Percentiles rank a stretch among this genome's conserved stretches.
These are phyloP conservation scores for Epizoanthus illoricatus DNA, from an alignment of 92 coral and sea anemone genomes.

Conservation along the genomic window DNA sequence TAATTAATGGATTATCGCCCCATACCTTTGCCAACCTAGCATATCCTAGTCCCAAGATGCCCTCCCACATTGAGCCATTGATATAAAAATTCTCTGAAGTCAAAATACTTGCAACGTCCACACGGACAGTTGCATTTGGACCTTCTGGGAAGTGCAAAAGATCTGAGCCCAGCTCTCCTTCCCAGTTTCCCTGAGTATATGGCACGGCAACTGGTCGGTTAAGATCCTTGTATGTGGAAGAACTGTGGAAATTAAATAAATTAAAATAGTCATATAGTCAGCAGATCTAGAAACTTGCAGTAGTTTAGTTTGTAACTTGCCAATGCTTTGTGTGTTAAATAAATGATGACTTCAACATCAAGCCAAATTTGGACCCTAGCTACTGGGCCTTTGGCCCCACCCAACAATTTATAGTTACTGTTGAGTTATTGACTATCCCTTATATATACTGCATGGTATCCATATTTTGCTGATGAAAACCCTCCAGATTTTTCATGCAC, in stretches of 20 bases:
- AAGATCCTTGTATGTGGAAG: conserved; percentile 73
- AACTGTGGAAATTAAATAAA: conserved; percentile 50
- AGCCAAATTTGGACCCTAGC: too few relatives aligned
- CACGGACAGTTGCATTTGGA: conserved; percentile 96
- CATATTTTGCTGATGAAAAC: too few relatives aligned
- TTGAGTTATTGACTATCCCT: too few relatives aligned
- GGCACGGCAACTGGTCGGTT: conserved; percentile 89
- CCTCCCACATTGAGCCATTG: conserved; percentile 99
- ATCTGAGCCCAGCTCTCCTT: conserved; percentile 96
- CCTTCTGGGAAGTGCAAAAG: conserved; percentile 91
- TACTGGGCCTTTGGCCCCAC: too few relatives aligned
- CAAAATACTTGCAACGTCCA: conserved; percentile 93
- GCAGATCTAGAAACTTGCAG: too few relatives aligned
- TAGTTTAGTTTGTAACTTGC: too few relatives aligned
- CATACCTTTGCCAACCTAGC: conserved; percentile 90
- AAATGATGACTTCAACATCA: too few relatives aligned
- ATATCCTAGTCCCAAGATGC: conserved; percentile 95
- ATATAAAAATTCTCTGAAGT: conserved; percentile 94
- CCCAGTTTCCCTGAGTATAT: conserved; percentile 98
- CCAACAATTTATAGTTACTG: too few relatives aligned
- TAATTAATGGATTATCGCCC: too few relatives aligned
- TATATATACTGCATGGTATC: too few relatives aligned
- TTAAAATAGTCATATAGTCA: neutral
- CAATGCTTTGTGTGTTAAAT: too few relatives aligned
- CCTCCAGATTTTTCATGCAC: too few relatives aligned